Base-by-base conservation (phyloP, 2,888 invertebrate species). In the Clostera curtula region DNA sequence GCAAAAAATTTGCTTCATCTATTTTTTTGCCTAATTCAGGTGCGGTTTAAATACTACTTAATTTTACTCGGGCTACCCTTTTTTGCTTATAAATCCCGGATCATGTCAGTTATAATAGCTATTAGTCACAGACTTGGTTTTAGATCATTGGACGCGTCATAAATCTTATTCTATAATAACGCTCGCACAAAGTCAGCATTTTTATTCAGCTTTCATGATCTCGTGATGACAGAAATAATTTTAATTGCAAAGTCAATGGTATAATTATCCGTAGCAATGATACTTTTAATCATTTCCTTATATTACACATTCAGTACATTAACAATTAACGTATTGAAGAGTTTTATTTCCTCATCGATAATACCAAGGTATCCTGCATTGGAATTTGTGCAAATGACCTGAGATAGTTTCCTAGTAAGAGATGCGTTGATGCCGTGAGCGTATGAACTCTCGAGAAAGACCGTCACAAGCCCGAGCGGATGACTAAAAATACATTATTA, bases 401-500 rank as follows among this genome's bases (percentile, higher is more conserved):
- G 56, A 61, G 64, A 69, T 64, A 61, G 54, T 68, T 72, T 73
- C 73, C 72, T 73, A 71, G 70, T 69, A 66, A 48, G 46, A 53
- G 49, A 41, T 53, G 49, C 52, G 44, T 53, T 45, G 50, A 49
- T 33, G 34, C 46, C 32, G 36, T 43, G 35, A 40, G 37, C 25
- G 31, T 49, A 46, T 46, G 47, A 49, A 49, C 47, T 49, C 45
- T 45, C 49, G 56, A 61, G 72, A 70, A 67, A 74, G 71, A 69
- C 67, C 70, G 68, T 56, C 77, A 70, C 74, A 72, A 37, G 25
- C 41, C 72, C 56, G 31, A 44, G 56, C 34, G 62, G 63, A 65
- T 67, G 70, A 76, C 80, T 80, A 83, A 82, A 82, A 80, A 82
- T 80, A 61, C 55, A 43, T 56, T 56, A 79, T 79, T 77, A 65